Conservation (phyloP, 1,140 invertebrate species). For the Matsumurasca onukii region DNA sequence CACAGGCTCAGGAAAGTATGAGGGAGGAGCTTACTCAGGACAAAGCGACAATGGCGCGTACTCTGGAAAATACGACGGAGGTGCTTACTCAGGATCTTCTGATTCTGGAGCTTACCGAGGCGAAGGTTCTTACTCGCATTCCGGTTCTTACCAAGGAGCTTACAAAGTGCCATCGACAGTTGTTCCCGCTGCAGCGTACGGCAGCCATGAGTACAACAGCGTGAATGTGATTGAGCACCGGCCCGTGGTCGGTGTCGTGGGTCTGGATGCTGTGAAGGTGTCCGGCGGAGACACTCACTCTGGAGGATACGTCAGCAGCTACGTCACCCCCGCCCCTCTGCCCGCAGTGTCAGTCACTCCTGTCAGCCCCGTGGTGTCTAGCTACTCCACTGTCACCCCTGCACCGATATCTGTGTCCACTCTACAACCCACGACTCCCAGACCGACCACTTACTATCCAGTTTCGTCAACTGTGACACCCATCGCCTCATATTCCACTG, state of each 20-base stretch:
- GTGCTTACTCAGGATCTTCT: conserved; percentile 11
- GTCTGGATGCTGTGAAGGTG: conserved; percentile 16
- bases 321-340: background rate
- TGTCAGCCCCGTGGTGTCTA: conserved; percentile 1
- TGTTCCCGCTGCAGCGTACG: background rate
- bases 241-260: conserved; percentile 2
- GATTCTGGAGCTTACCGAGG: conserved; percentile 10
- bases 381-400: conserved; percentile 18
- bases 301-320: conserved; percentile 6
- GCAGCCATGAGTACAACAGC: background rate
- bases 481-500: conserved; percentile 9
- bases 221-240: conserved; percentile 12
- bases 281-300: background rate
- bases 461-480: conserved; percentile 13
- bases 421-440: background rate
- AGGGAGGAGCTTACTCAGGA: background rate
- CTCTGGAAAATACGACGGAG: conserved; percentile 24
- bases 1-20: conserved; percentile 12
- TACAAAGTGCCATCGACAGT: background rate
- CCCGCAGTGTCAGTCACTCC: conserved; percentile 15
- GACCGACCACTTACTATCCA: conserved; percentile 7
- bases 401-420: conserved; percentile 26
- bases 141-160: conserved; percentile 8
- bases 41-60: conserved; percentile 14
- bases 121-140: background rate